Evolutionary conservation across 1,140 invertebrate species (phyloP).

Genomic region (Meloidogyne exigua): DNA sequence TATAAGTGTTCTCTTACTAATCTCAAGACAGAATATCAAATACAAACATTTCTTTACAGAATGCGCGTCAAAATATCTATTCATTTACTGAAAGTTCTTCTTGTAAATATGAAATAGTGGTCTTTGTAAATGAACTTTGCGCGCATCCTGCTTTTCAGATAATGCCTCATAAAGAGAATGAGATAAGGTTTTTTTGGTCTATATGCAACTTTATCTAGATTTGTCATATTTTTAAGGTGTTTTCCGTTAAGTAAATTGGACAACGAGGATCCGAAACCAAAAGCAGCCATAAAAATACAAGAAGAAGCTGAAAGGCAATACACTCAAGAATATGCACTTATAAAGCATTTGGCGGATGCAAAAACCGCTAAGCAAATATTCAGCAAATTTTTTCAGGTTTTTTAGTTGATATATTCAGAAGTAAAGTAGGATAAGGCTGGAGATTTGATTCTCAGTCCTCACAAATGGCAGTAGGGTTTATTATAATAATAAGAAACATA

Average conservation of each 20-base stretch:
- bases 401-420: no score
- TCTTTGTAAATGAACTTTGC: slow-evolving; percentile 81
- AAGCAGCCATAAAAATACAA: slow-evolving; percentile 31
- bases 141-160: slow-evolving; percentile 80
- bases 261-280: slow-evolving; percentile 37
- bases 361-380: slow-evolving; percentile 26
- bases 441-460: no score
- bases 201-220: no score
- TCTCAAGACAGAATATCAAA: no score
- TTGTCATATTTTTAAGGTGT: background rate
- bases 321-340: slow-evolving; percentile 21
- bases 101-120: slow-evolving; percentile 87
- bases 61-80: slow-evolving; percentile 70
- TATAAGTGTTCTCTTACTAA: no score
- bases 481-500: no score
- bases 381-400: slow-evolving; percentile 23
- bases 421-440: no score
- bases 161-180: background rate
- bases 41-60: slow-evolving; percentile 9
- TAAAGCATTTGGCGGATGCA: background rate
- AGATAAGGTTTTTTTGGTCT: background rate
- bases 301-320: slow-evolving; percentile 23
- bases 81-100: slow-evolving; percentile 87
- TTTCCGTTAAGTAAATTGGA: slow-evolving; percentile 22
- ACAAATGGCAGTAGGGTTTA: no score